phyloP scores from a whole-genome alignment of 2,113 vertebrate genomes.

The Lipophrys pholis region DNA sequence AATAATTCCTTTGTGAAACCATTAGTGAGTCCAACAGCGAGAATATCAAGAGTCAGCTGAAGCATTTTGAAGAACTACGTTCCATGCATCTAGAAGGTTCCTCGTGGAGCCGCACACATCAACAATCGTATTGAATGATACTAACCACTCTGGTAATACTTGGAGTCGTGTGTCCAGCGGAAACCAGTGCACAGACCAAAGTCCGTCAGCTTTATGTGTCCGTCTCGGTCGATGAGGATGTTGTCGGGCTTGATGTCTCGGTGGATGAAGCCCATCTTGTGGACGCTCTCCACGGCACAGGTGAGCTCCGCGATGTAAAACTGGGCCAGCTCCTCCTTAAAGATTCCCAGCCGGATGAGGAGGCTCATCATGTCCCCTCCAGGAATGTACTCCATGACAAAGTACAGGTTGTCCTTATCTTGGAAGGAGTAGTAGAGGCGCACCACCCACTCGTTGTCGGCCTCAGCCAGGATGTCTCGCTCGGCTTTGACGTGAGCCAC shows the following conservation, averaged over 20 bases:
- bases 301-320: constrained; percentile 98
- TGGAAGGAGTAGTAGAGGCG: constrained; percentile 99
- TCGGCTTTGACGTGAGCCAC: constrained; percentile 99
- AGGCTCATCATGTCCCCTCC: constrained; percentile 99
- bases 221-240: constrained; percentile 97
- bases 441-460: constrained; percentile 99
- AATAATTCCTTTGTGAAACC: no score
- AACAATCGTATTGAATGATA: background rate
- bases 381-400: constrained; percentile 99
- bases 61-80: no score
- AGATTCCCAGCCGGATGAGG: constrained; percentile 95
- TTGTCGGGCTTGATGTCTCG: constrained; percentile 99
- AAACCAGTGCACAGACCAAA: constrained; percentile 98
- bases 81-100: no score
- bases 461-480: constrained; percentile 97
- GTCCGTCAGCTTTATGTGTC: constrained; percentile 98
- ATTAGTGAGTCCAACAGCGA: no score
- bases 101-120: no score
- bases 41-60: no score
- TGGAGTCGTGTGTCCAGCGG: constrained; percentile 99
- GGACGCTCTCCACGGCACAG: constrained; percentile 97
- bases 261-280: constrained; percentile 99
- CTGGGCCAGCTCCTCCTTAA: constrained; percentile 94
- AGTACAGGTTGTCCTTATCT: constrained; percentile 98
- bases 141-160: constrained; percentile 99